Base-by-base conservation (phyloP, 2,888 invertebrate species). In the Creontiades dilutus region DNA sequence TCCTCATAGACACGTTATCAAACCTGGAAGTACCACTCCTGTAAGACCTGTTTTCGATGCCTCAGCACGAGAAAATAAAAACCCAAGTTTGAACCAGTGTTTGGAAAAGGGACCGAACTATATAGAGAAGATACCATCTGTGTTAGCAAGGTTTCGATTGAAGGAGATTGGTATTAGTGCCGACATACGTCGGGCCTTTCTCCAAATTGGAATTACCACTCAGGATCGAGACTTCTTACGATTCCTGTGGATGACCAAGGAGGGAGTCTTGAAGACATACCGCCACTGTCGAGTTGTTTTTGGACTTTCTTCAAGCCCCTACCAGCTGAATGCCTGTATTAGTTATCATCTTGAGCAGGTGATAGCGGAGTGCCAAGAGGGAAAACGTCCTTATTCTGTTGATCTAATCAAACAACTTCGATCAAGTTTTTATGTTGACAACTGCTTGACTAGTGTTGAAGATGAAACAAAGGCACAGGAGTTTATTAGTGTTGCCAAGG, bases 11-110 rank as follows among this genome's bases (percentile, higher is more conserved):
- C 90, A 78, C 23, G 91, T 92, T 27, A 7, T 92, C 4, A 92
- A 92, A 37, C 76, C 48, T 4, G 75, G 27, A n/a, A 88, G 86
- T 27, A 91, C 92, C 0, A 92, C 91, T 1, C 82, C 78, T 0
- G 84, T 92, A 0, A 75, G 91, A 2, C 92, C 92, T 23, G 92
- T 92, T 0, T 92, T 92, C 90, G 91, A 92, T 82, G 92, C 92
- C 0, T 4, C 92, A 19, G 91, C 90, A 14, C 91, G 90, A 12
- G 91, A 91, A 91, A 82, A 92, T 91, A 61, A 92, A 92, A 9
- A 88, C 90, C 2, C 91, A 91, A 81, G 46, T 91, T 13, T 55
- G 92, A 3, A 91, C 92, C 61, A 19, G 86, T 11, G 46, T 28
- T 80, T 92, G 23, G 91, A 90, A 16, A 92, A 92, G 57, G 92